Evolutionary conservation across 2,888 invertebrate species (phyloP).

Genomic region (Stratiomys singularior): DNA sequence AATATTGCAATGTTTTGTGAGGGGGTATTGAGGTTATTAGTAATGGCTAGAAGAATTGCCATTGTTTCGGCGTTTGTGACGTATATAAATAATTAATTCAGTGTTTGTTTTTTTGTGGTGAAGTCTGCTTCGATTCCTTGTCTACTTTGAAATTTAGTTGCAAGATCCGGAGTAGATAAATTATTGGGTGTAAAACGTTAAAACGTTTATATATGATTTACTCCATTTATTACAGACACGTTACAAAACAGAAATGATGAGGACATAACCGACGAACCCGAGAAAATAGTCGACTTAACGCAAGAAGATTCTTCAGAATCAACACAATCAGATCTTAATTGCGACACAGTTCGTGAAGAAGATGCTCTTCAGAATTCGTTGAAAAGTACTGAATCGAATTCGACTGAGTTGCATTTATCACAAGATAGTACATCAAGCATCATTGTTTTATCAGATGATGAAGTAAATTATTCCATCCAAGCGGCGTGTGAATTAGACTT

Average conservation of each 20-base stretch:
- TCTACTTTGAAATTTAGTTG: too few species aligned
- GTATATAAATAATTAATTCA: too few species aligned
- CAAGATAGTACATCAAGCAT: constrained; percentile 57
- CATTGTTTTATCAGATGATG: constrained; percentile 64
- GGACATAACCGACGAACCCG: neutral
- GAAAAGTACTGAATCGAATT: neutral
- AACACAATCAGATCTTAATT: constrained; percentile 4
- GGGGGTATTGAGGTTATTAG: too few species aligned
- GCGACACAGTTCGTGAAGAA: neutral
- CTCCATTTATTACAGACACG: constrained; percentile 17
- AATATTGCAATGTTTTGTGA: too few species aligned
- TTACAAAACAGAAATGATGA: neutral
- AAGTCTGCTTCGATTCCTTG: too few species aligned
- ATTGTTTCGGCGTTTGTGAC: too few species aligned
- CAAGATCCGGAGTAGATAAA: too few species aligned
- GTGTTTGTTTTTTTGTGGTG: too few species aligned
- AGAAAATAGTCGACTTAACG: neutral
- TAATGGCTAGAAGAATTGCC: too few species aligned
- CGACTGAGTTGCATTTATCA: constrained; percentile 19
- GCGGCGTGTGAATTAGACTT: constrained; percentile 57
- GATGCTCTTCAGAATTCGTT: neutral
- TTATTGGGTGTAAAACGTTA: too few species aligned
- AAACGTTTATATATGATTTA: neutral
- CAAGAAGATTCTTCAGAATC: constrained; percentile 21
- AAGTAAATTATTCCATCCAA: constrained; percentile 72